Conservation (phyloP, 2,888 invertebrate genomes). For the Lissonota sp. region DNA sequence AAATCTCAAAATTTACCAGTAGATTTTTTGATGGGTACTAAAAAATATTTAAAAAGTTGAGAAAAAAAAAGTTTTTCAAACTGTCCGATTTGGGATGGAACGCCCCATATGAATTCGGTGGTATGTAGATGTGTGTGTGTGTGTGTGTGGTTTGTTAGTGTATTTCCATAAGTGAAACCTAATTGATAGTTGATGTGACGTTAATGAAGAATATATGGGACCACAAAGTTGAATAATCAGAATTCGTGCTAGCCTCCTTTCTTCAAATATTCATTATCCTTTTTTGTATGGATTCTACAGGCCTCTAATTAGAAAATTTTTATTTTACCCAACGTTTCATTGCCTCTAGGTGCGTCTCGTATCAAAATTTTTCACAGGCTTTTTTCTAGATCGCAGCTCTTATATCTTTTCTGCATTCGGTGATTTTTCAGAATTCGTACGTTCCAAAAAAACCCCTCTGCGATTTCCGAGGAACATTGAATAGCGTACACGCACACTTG, state of each 20-base stretch:
- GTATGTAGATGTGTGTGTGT: no score
- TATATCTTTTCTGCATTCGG: background rate
- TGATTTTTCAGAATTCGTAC: no score
- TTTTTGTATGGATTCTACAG: background rate
- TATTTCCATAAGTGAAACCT: constrained; percentile 2
- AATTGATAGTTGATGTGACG: constrained; percentile 31
- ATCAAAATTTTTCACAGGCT: background rate
- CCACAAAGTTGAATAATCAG: constrained; percentile 69
- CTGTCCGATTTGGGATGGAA: no score
- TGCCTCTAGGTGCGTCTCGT: no score
- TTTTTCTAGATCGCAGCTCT: background rate
- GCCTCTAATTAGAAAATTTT: background rate
- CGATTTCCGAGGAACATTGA: no score
- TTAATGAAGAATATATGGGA: constrained; percentile 76
- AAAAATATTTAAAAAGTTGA: no score
- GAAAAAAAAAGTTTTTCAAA: no score
- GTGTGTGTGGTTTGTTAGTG: background rate
- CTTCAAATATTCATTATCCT: background rate
- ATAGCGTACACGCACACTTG: no score
- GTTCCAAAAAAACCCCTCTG: no score
- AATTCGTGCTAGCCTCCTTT: background rate
- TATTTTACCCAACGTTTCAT: background rate
- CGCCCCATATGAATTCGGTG: background rate
- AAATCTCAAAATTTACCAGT: no score
- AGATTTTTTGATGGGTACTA: no score